phyloP scores from a whole-genome alignment of 2,113 vertebrate genomes.

The Lepisosteus oculatus region DNA sequence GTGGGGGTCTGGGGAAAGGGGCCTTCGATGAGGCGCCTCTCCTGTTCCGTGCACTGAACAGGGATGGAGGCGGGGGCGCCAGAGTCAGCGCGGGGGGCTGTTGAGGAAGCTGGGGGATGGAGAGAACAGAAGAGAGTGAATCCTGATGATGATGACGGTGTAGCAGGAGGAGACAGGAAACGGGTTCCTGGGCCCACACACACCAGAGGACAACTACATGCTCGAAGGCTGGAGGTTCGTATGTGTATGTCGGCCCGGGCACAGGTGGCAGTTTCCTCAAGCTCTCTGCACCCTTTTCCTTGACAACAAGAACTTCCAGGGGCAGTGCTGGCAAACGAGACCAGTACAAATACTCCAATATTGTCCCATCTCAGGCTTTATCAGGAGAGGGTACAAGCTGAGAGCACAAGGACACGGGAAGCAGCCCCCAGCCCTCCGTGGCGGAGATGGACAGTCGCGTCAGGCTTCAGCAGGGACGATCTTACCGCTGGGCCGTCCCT shows the following conservation, averaged over 20 bases:
- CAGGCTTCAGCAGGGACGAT: neutral
- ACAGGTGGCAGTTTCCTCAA: constrained; percentile 53
- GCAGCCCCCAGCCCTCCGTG: neutral
- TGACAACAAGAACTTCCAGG: too few species aligned
- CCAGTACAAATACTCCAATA: too few species aligned
- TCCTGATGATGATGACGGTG: too few species aligned
- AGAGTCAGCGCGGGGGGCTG: constrained; percentile 24
- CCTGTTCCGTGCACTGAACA: constrained; percentile 39
- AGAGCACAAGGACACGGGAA: neutral
- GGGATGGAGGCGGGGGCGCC: constrained; percentile 38
- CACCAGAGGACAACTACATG: neutral
- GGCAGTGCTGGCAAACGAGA: too few species aligned
- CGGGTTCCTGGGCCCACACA: too few species aligned
- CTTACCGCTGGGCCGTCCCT: neutral
- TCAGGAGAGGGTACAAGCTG: too few species aligned
- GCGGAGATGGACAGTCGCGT: neutral
- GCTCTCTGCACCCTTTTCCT: constrained; percentile 3
- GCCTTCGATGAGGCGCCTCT: constrained; percentile 3
- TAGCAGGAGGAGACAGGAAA: too few species aligned
- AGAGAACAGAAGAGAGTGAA: constrained; percentile 14
- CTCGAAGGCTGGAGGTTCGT: neutral
- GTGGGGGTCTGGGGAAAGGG: neutral
- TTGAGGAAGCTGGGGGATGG: constrained; percentile 27
- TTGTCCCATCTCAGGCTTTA: too few species aligned
- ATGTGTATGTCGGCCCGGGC: neutral